A percentile compares a stretch with the other conserved stretches of the same genome.
Conservation (phyloP, 2,797 vertebrate genomes). For the Falco naumanni region DNA sequence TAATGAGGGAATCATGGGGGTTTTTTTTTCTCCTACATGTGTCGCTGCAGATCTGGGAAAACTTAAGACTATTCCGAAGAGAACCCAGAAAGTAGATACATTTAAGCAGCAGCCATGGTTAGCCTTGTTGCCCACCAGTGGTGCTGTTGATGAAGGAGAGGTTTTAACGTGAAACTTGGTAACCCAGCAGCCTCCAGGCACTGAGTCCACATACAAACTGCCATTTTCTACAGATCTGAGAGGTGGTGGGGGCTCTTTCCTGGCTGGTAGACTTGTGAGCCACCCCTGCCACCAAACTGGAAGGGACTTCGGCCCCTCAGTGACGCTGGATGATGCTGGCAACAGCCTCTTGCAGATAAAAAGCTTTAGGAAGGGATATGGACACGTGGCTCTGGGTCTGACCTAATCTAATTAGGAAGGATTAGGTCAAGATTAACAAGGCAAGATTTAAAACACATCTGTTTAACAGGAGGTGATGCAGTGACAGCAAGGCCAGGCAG, state of each 20-base stretch:
- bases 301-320: not conserved
- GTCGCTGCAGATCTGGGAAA: too few relatives aligned
- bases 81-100: accelerated
- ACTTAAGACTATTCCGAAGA: too few relatives aligned
- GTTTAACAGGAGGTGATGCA: too few relatives aligned
- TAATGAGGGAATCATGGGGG: not conserved
- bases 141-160: not conserved
- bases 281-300: accelerated
- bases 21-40: accelerated
- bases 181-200: too few relatives aligned
- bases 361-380: not conserved
- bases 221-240: accelerated
- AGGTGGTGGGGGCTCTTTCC: not conserved
- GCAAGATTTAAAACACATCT: accelerated
- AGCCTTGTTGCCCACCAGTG: too few relatives aligned
- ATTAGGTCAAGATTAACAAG: not conserved
- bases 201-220: not conserved
- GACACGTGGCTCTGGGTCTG: accelerated
- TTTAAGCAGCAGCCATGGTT: too few relatives aligned
- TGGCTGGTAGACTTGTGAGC: too few relatives aligned
- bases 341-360: too few relatives aligned
- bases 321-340: too few relatives aligned
- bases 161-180: not conserved
- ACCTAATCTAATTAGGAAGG: not conserved
- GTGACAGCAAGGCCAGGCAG: not conserved